These are phyloP conservation scores for Eristalinus sepulchralis DNA, from an alignment of 2,888 invertebrate species.

Conservation along the genomic window DNA sequence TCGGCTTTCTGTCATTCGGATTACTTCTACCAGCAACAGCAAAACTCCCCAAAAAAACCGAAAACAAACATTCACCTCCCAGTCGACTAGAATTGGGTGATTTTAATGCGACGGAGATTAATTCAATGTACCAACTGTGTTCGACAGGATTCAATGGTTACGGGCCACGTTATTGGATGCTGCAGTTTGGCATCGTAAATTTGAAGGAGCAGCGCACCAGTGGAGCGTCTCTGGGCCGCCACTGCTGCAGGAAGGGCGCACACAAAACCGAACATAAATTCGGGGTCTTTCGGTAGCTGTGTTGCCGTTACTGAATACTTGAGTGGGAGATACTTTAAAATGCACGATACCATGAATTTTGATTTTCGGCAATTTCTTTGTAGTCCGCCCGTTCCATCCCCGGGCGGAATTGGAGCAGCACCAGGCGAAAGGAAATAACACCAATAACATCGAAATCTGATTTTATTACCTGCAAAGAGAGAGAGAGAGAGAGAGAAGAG, in stretches of 20 bases:
- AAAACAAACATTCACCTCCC: background rate
- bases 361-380: conserved; percentile 3
- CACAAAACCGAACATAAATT: conserved; percentile 21
- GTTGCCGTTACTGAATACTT: conserved; percentile 15
- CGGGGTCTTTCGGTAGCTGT: background rate
- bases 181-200: conserved; percentile 32
- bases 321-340: conserved; percentile 24
- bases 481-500: background rate
- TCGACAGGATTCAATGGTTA: background rate
- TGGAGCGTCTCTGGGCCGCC: background rate
- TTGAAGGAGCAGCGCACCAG: conserved; percentile 10
- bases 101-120: conserved; percentile 52
- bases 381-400: background rate
- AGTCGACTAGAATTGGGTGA: conserved; percentile 24
- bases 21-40: background rate
- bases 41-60: background rate
- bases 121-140: conserved; percentile 21
- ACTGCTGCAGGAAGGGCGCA: background rate
- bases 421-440: background rate
- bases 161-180: background rate
- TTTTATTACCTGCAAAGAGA: conserved; percentile 45
- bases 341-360: conserved; percentile 23
- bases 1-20: background rate
- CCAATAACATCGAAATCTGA: background rate
- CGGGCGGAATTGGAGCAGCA: background rate